A percentile compares a stretch with the other conserved stretches of the same genome.
These are phyloP conservation scores for Deilephila elpenor DNA, from an alignment of 2,888 invertebrate genomes.

Conservation along the genomic window DNA sequence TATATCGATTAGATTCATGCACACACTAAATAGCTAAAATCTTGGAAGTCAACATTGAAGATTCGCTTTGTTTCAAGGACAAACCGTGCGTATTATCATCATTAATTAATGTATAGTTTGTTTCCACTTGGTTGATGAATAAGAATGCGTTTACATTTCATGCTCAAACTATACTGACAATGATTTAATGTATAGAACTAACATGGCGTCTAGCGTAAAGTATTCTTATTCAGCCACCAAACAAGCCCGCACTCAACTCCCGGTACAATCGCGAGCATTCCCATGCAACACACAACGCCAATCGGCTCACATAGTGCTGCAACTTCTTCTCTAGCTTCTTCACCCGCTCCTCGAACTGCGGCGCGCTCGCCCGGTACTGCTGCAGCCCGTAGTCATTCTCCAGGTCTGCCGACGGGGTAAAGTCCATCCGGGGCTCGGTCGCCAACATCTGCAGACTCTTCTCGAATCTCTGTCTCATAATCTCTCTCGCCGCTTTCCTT, in stretches of 20 bases:
- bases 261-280: conserved; percentile 40
- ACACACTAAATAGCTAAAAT: conserved; percentile 38
- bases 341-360: conserved; percentile 93
- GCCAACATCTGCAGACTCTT: conserved; percentile 94
- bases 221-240: conserved; percentile 26
- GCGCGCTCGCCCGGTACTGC: conserved; percentile 93
- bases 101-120: not conserved
- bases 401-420: conserved; percentile 86
- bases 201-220: not conserved
- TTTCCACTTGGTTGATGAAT: conserved; percentile 13
- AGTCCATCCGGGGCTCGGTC: conserved; percentile 87
- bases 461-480: conserved; percentile 92
- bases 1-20: conserved; percentile 44
- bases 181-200: no score
- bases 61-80: not conserved
- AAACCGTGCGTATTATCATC: conserved; percentile 16
- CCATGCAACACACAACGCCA: conserved; percentile 66
- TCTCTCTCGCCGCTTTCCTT: conserved; percentile 80
- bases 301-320: conserved; percentile 76
- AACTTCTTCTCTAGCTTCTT: conserved; percentile 87
- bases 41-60: not conserved
- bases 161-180: no score
- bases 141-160: not conserved
- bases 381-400: conserved; percentile 92
- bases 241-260: conserved; percentile 1